Base-by-base conservation (phyloP, 2,113 vertebrate species). In the Cromileptes altivelis region DNA sequence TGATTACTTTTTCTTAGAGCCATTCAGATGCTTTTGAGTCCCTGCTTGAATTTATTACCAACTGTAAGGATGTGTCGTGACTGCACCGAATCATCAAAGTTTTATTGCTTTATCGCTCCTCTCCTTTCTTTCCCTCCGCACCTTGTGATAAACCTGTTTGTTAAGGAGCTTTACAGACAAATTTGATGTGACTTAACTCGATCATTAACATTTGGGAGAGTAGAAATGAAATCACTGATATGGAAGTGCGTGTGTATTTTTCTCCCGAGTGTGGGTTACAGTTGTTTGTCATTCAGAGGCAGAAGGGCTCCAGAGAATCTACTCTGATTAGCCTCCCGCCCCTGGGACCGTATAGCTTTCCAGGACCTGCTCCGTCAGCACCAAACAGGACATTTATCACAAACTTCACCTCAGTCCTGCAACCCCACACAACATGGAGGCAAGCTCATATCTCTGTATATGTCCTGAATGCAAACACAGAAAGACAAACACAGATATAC, bases 371-470 rank as follows among this genome's bases (percentile, higher is more conserved):
- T 92, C 81, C 10, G 92, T 92, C 93, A 92, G 92, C 91, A 90
- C 69, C 86, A 80, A 86, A 88, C 84, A 80, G 88, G 81, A 93
- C 91, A 94, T 95, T 91, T 89, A 87, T 94, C 92, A 93, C 74
- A 68, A 83, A 82, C 81, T 62, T 52, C 67, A 82, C 78, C 75
- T 85, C 49, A 61, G 67, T 77, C 53, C 77, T 72, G 60, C 63
- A 60, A 78, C 84, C 70, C 79, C 75, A 79, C 81, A 52, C 75
- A 62, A n/a, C 76, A 76, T 25, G 40, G 42, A 84, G 47, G 9
- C 65, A n/a, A 77, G 58, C 70, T 40, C 57, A 70, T 63, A 75
- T 60, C 65, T 67, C 72, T 65, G 5, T 60, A 57, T 67, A 47
- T 58, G 55, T 47, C 70, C 42, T 57, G 61, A 70, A 57, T 57